Evolutionary conservation across 1,140 invertebrate genomes (phyloP).

Genomic region (Propsilocerus akamusi): DNA sequence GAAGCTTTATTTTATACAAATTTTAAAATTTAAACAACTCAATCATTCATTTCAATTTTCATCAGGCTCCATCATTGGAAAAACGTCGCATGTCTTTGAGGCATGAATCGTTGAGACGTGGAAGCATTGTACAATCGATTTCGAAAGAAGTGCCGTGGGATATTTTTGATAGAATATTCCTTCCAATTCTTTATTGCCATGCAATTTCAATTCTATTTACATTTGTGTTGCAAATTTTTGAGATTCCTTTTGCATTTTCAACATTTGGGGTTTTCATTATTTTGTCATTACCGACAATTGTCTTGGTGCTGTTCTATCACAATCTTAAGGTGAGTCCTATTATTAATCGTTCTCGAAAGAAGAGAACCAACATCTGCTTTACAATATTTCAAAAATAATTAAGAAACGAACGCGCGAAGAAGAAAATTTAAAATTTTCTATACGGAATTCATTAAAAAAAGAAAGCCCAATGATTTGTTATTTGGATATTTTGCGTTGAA

Average conservation of each 20-base stretch:
- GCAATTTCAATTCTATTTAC: background rate
- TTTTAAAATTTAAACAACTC: background rate
- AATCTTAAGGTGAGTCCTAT: background rate
- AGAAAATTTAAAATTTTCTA: too few relatives aligned
- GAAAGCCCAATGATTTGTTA: too few relatives aligned
- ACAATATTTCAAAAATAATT: background rate
- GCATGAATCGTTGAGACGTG: conserved; percentile 1
- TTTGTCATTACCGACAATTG: background rate
- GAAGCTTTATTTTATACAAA: too few relatives aligned
- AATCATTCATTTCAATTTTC: background rate
- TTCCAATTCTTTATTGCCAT: background rate
- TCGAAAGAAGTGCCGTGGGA: background rate
- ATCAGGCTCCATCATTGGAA: background rate
- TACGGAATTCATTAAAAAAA: too few relatives aligned
- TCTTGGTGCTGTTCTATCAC: background rate
- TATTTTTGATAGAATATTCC: background rate
- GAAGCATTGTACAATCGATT: background rate
- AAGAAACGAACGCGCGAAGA: too few relatives aligned
- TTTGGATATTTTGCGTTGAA: too few relatives aligned
- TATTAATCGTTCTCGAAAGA: background rate
- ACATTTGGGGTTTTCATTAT: background rate
- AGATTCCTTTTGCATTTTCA: background rate
- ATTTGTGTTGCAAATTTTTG: background rate
- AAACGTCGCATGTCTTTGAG: background rate
- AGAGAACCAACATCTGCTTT: background rate